A percentile compares a stretch with the other conserved stretches of the same genome.
phyloP scores from a whole-genome alignment of 2,888 invertebrate species.

The Callimorpha dominula region DNA sequence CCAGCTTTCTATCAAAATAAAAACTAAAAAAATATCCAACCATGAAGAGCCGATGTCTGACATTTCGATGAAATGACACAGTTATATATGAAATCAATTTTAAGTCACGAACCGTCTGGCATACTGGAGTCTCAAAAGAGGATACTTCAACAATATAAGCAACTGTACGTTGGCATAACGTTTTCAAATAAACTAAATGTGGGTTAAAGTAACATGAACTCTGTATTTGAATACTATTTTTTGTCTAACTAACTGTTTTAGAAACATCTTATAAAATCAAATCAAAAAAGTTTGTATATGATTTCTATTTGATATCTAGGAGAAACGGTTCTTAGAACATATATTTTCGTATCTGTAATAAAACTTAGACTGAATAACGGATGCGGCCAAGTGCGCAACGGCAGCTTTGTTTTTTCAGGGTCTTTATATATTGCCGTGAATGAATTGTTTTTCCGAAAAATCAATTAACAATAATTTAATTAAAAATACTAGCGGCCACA shows the following conservation, averaged over 20 bases:
- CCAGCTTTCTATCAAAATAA: neutral
- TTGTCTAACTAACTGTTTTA: neutral
- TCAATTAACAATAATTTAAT: too few relatives aligned
- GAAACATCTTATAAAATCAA: neutral
- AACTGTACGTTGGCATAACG: neutral
- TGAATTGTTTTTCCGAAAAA: too few relatives aligned
- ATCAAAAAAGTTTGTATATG: neutral
- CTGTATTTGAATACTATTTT: neutral
- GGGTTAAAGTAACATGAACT: neutral
- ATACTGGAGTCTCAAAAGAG: neutral
- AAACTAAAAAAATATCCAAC: neutral
- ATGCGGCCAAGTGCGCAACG: too few relatives aligned
- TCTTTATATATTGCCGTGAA: too few relatives aligned
- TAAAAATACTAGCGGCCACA: too few relatives aligned
- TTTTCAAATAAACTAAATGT: neutral
- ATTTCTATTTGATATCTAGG: neutral
- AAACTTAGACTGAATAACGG: too few relatives aligned
- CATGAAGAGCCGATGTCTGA: neutral
- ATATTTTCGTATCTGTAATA: neutral
- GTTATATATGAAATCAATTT: neutral
- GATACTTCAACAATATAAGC: neutral
- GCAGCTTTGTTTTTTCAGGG: too few relatives aligned
- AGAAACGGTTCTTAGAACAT: neutral
- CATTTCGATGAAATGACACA: neutral
- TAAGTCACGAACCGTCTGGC: neutral